Percentiles rank a stretch among this genome's conserved stretches.
Evolutionary conservation across 2,888 invertebrate genomes (phyloP).

Genomic region (Lepidochrysops patricia): DNA sequence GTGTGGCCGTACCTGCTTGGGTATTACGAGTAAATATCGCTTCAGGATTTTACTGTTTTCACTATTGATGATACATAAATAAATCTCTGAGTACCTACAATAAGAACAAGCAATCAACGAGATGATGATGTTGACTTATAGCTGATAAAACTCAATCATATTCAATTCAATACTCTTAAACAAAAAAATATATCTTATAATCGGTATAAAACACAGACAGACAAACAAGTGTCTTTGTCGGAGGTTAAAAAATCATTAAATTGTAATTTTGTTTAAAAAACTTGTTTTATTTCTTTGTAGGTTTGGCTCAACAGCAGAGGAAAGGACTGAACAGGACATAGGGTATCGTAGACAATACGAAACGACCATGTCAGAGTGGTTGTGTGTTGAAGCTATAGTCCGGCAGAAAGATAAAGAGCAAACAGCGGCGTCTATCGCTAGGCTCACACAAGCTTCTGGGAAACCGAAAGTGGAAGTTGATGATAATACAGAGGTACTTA

Average conservation of each 20-base stretch:
- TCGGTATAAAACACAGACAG: too few relatives aligned
- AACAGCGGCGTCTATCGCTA: constrained; percentile 88
- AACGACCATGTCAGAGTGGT: constrained; percentile 95
- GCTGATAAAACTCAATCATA: too few relatives aligned
- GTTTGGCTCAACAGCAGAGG: constrained; percentile 81
- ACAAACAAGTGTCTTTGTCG: too few relatives aligned
- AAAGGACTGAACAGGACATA: constrained; percentile 78
- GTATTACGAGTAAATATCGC: constrained; percentile 78
- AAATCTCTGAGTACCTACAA: too few relatives aligned
- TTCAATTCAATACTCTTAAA: too few relatives aligned
- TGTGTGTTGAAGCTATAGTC: constrained; percentile 95
- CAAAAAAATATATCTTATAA: too few relatives aligned
- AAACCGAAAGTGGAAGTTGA: constrained; percentile 51
- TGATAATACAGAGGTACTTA: constrained; percentile 31
- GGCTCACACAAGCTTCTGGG: constrained; percentile 83
- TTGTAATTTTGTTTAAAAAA: too few relatives aligned
- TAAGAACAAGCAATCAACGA: too few relatives aligned
- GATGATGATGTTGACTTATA: too few relatives aligned
- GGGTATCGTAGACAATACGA: constrained; percentile 86
- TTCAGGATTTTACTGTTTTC: too few relatives aligned
- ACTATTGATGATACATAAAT: too few relatives aligned
- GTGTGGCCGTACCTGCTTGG: constrained; percentile 94
- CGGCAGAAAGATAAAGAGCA: constrained; percentile 86
- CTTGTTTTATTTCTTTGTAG: constrained; percentile 35
- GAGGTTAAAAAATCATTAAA: too few relatives aligned